Percentiles rank a stretch among this genome's conserved stretches.
These are phyloP conservation scores for Brachionus manjavacas DNA, from an alignment of 1,140 invertebrate species.

Conservation along the genomic window DNA sequence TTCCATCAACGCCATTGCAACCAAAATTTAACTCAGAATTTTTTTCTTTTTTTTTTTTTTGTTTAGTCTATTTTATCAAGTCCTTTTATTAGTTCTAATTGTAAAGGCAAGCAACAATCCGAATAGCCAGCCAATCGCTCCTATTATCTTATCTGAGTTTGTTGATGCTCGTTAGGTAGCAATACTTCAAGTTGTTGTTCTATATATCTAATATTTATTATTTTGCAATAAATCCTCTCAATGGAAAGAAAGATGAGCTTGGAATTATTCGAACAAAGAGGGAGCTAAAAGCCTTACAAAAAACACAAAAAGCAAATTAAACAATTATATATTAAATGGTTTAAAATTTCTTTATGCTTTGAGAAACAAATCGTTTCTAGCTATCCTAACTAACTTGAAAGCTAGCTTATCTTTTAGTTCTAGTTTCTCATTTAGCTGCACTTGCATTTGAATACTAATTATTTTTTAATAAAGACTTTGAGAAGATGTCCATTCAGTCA, in stretches of 20 bases:
- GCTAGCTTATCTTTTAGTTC: not conserved
- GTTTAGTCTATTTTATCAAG: not conserved
- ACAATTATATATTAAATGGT: slow-evolving; percentile 16
- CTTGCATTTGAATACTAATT: not conserved
- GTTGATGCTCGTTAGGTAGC: not conserved
- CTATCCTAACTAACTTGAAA: not conserved
- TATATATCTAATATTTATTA: not conserved
- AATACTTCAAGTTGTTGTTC: not conserved
- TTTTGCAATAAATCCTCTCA: not conserved
- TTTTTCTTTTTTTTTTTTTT: not conserved
- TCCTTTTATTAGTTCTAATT: not conserved
- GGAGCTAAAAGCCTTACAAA: not conserved
- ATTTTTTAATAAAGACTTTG: not conserved
- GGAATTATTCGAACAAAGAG: not conserved
- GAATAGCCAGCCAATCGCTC: not conserved
- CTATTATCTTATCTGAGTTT: not conserved
- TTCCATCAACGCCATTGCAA: not conserved
- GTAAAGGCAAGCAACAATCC: not conserved
- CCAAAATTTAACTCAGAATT: not conserved
- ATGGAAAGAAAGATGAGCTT: not conserved
- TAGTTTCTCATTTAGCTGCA: not conserved
- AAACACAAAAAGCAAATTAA: slow-evolving; percentile 6
- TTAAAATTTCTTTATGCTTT: not conserved
- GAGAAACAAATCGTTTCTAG: not conserved
- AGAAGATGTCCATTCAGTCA: not conserved